Base-by-base conservation (phyloP, 2,797 vertebrate species). In the Atherinosoma microstoma region DNA sequence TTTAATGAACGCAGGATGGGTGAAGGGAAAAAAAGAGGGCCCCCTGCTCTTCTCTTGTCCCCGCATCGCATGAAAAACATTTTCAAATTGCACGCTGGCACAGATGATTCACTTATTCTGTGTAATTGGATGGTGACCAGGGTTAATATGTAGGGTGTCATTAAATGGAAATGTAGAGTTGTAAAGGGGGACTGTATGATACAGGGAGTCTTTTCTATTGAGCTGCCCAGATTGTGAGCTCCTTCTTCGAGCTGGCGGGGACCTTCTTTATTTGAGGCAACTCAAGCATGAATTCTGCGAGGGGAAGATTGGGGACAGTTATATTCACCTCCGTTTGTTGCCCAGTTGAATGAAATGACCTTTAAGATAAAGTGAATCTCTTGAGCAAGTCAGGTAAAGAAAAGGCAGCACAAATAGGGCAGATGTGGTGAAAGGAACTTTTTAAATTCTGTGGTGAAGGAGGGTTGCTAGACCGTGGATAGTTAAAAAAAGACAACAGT, bases 131-230 rank as follows among this genome's bases (percentile, higher is more conserved):
- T 97, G 97, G 96, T 96, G 96, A 97, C 95, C 96, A 93, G 95
- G 97, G 97, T 98, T 99, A 98, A 99, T 98, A 97, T 96, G 95
- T 97, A 97, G 96, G 96, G 96, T 97, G 96, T 98, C 96, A 96
- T 98, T 97, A 98, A 97, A 98, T 98, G 97, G 97, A 98, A 98
- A 98, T 97, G 96, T 97, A 96, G 96, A 95, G 96, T 97, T 99
- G 96, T 98, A 96, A 97, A 91, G 81, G 95, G 94, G 96, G 95
- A 96, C 96, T 96, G 96, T 97, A 97, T 97, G 96, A 98, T 98
- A 97, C 96, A 96, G 96, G 96, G 96, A 95, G 94, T 93, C 93
- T 95, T 98, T 97, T 98, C 96, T 97, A 96, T 97, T 96, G 97
- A 94, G 95, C 95, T 94, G 94, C 93, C 92, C 93, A 93, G 94